Evolutionary conservation across 2,888 invertebrate genomes (phyloP).

Genomic region (Urechis unicinctus): DNA sequence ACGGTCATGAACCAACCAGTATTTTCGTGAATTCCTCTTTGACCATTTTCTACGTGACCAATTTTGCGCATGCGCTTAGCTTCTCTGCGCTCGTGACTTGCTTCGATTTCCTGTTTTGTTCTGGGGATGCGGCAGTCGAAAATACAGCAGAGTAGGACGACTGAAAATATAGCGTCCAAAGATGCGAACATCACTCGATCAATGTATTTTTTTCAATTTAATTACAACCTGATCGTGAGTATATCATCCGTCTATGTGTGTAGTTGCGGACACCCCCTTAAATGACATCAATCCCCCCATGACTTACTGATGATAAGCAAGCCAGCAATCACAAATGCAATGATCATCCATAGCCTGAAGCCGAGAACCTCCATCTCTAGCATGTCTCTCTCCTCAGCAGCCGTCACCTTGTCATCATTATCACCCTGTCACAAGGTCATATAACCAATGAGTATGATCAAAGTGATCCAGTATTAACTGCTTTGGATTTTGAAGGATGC

Average conservation of each 20-base stretch:
- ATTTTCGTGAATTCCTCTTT: no score
- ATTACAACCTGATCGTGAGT: not conserved
- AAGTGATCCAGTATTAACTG: no score
- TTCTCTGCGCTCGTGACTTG: not conserved
- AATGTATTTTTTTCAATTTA: not conserved
- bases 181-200: not conserved
- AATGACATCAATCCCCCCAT: no score
- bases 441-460: no score
- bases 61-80: no score
- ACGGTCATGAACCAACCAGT: no score
- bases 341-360: slow-evolving; percentile 18
- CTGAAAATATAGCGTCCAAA: slow-evolving; percentile 53
- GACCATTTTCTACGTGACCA: no score
- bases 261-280: no score
- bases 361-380: slow-evolving; percentile 16
- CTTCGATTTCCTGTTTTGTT: slow-evolving; percentile 88
- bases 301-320: slow-evolving; percentile 14
- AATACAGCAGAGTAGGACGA: slow-evolving; percentile 82
- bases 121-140: slow-evolving; percentile 84
- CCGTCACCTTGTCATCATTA: no score
- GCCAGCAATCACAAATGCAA: slow-evolving; percentile 7
- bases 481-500: no score
- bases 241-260: not conserved
- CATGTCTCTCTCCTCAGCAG: no score
- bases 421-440: no score